phyloP scores from a whole-genome alignment of 1,140 invertebrate species.

The Neotoxoptera formosana region DNA sequence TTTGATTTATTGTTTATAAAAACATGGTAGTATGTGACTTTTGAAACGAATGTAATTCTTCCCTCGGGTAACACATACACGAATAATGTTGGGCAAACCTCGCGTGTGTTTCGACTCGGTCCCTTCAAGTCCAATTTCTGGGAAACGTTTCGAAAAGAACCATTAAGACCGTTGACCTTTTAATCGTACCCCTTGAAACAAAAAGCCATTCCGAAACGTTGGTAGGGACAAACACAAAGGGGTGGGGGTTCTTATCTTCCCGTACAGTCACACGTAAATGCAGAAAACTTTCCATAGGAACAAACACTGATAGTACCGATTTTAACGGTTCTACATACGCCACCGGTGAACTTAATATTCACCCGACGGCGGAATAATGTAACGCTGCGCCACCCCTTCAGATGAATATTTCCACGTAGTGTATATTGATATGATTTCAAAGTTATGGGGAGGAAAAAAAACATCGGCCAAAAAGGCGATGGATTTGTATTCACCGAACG shows the following conservation, averaged over 20 bases:
- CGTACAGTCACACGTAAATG: conserved; percentile 22
- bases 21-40: not conserved
- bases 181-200: conserved; percentile 46
- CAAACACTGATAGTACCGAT: conserved; percentile 35
- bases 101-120: not conserved
- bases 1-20: conserved; percentile 32
- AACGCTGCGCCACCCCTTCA: not conserved
- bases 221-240: conserved; percentile 15
- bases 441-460: not conserved
- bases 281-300: conserved; percentile 34
- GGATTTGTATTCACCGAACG: conserved; percentile 41
- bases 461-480: not conserved
- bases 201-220: conserved; percentile 30
- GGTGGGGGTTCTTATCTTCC: not conserved
- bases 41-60: not conserved
- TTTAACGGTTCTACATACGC: conserved; percentile 28
- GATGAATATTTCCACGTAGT: conserved; percentile 13
- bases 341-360: conserved; percentile 32
- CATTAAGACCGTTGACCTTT: conserved; percentile 50
- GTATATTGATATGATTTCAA: conserved; percentile 44
- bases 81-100: not conserved
- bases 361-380: not conserved
- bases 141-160: conserved; percentile 47
- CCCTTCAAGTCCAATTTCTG: conserved; percentile 36
- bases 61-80: conserved; percentile 36